Conservation (phyloP, 2,888 invertebrate genomes). For the Hirtodrosophila confusa region DNA sequence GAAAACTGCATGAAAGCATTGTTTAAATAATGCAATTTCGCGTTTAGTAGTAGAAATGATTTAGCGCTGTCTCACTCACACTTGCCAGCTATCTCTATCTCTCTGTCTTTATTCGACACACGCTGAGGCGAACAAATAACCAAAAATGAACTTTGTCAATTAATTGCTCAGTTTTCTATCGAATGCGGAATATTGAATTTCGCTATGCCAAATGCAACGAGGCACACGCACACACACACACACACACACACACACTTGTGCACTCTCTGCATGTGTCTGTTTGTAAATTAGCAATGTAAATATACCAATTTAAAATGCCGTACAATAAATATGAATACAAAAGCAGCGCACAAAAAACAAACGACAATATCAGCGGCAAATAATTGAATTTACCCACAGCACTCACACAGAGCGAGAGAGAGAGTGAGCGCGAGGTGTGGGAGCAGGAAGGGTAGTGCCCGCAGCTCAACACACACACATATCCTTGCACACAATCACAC, state of each 20-base stretch:
- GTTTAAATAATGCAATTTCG: slow-evolving; percentile 68
- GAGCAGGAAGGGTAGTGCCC: slow-evolving; percentile 34
- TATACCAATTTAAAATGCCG: slow-evolving; percentile 78
- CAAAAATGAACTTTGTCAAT: slow-evolving; percentile 78
- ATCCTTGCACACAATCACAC: slow-evolving; percentile 21
- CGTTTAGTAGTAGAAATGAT: slow-evolving; percentile 52
- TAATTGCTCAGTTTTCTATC: slow-evolving; percentile 70
- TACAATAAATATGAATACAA: slow-evolving; percentile 79
- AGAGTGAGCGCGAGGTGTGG: slow-evolving; percentile 10
- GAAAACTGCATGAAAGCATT: slow-evolving; percentile 49
- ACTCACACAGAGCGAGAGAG: slow-evolving; percentile 6
- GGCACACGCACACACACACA: slow-evolving; percentile 5
- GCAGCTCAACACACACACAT: slow-evolving; percentile 35
- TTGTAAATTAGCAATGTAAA: slow-evolving; percentile 76
- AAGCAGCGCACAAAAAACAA: slow-evolving; percentile 69
- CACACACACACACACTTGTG: slow-evolving; percentile 7
- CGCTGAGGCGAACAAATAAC: slow-evolving; percentile 35
- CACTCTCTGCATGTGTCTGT: slow-evolving; percentile 36
- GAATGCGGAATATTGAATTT: slow-evolving; percentile 50
- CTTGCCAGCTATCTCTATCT: neutral
- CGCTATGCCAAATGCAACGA: slow-evolving; percentile 37
- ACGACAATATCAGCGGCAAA: slow-evolving; percentile 78
- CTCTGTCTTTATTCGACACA: neutral
- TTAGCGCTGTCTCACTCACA: slow-evolving; percentile 25
- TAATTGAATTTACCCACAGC: slow-evolving; percentile 76